Conservation (phyloP, 2,797 vertebrate genomes). For the Xerus rutilus region DNA sequence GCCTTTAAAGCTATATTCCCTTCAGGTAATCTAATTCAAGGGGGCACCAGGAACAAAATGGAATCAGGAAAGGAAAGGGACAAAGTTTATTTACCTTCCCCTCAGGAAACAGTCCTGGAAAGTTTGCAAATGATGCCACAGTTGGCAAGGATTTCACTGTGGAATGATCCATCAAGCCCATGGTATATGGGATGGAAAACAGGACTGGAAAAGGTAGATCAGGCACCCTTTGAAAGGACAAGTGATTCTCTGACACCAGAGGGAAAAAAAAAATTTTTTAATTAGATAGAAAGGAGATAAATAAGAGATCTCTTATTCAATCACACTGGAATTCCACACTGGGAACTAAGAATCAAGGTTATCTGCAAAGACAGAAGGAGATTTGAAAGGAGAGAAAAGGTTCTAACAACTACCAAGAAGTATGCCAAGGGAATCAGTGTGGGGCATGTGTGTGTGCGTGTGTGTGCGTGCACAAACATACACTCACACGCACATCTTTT, state of each 20-base stretch:
- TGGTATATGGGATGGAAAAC: background rate
- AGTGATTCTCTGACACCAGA: background rate
- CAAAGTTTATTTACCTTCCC: background rate
- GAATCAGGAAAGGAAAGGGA: background rate
- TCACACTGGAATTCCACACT: background rate
- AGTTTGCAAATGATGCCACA: background rate
- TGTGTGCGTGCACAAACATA: rapidly evolving
- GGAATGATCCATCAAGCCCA: background rate
- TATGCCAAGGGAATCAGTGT: background rate
- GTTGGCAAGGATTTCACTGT: background rate
- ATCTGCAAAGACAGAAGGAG: background rate
- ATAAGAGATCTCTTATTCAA: background rate
- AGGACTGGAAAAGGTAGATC: background rate
- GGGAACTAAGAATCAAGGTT: background rate
- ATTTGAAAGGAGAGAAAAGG: background rate
- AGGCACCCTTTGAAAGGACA: background rate
- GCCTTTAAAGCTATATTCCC: background rate
- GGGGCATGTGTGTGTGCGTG: rapidly evolving
- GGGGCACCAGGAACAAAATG: background rate
- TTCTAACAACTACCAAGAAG: background rate
- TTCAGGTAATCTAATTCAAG: background rate
- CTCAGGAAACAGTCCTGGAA: background rate
- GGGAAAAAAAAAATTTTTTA: background rate
- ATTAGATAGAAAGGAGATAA: background rate
- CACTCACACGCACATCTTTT: background rate